These are phyloP conservation scores for Lepidurus arcticus DNA, from an alignment of 1,140 invertebrate genomes.

Conservation along the genomic window DNA sequence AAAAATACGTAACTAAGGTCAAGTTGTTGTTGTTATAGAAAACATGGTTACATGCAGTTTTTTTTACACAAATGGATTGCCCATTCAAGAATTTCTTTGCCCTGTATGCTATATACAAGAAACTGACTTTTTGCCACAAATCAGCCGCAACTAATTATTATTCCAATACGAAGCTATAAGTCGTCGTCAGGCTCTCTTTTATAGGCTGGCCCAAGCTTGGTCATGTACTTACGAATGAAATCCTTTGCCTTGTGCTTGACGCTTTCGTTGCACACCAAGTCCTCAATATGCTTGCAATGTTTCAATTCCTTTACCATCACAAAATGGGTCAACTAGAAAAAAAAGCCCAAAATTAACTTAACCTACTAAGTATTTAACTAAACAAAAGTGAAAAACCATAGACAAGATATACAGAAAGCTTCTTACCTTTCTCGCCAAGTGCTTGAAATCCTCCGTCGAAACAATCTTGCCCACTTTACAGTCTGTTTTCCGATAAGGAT, in stretches of 20 bases:
- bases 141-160: background rate
- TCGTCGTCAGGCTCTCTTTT: conserved; percentile 40
- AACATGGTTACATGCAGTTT: background rate
- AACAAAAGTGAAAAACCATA: background rate
- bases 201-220: conserved; percentile 66
- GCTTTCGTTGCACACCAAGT: conserved; percentile 82
- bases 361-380: background rate
- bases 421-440: conserved; percentile 85
- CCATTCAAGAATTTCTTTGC: background rate
- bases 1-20: background rate
- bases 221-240: conserved; percentile 94
- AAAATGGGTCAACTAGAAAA: conserved; percentile 83
- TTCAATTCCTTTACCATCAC: conserved; percentile 95
- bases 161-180: conserved; percentile 19
- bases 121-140: background rate
- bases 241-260: conserved; percentile 89
- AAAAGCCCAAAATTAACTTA: conserved; percentile 33
- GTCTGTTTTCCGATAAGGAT: conserved; percentile 77
- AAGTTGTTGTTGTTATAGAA: conserved; percentile 8
- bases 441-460: conserved; percentile 89
- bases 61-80: background rate
- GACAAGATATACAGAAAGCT: conserved; percentile 8
- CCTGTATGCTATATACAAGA: background rate
- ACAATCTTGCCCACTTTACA: conserved; percentile 79
- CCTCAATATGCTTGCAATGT: conserved; percentile 79